Percentiles rank a stretch among this genome's conserved stretches.
These are phyloP conservation scores for Cottoperca gobio DNA, from an alignment of 2,797 vertebrate genomes.

Conservation along the genomic window DNA sequence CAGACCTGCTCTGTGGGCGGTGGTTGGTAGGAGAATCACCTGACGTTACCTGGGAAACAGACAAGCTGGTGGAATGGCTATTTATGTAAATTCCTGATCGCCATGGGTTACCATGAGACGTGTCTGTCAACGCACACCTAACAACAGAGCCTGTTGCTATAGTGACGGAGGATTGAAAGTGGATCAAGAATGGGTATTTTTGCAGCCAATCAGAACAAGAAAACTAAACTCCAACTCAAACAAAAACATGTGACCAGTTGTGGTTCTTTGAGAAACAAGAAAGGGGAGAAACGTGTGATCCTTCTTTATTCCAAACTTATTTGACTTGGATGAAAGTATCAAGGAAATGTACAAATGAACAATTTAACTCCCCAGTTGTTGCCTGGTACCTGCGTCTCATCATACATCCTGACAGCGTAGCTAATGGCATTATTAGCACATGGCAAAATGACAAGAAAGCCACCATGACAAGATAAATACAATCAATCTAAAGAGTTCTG, in stretches of 20 bases:
- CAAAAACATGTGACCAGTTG: conserved; percentile 31
- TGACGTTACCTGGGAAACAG: conserved; percentile 83
- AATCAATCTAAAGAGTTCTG: conserved; percentile 64
- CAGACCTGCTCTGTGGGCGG: conserved; percentile 60
- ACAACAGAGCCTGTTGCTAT: conserved; percentile 74
- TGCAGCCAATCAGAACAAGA: conserved; percentile 8
- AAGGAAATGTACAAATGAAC: conserved; percentile 40
- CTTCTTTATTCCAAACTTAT: conserved; percentile 25
- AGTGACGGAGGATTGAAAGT: conserved; percentile 58
- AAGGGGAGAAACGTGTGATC: conserved; percentile 12
- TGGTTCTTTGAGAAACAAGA: conserved; percentile 26
- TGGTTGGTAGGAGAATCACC: conserved; percentile 81
- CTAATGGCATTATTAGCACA: conserved; percentile 47
- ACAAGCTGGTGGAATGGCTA: conserved; percentile 65
- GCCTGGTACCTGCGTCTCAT: conserved; percentile 44
- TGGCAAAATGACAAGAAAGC: conserved; percentile 46
- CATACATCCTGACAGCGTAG: conserved; percentile 38
- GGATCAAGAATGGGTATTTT: conserved; percentile 41
- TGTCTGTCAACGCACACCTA: conserved; percentile 63
- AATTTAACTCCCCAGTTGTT: conserved; percentile 27
- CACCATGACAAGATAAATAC: conserved; percentile 55
- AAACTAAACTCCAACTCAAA: too few relatives aligned
- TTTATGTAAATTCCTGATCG: conserved; percentile 71
- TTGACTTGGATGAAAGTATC: conserved; percentile 37
- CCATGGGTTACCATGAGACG: conserved; percentile 57